Evolutionary conservation across 2,113 vertebrate genomes (phyloP).

Genomic region (Cavia aperea): DNA sequence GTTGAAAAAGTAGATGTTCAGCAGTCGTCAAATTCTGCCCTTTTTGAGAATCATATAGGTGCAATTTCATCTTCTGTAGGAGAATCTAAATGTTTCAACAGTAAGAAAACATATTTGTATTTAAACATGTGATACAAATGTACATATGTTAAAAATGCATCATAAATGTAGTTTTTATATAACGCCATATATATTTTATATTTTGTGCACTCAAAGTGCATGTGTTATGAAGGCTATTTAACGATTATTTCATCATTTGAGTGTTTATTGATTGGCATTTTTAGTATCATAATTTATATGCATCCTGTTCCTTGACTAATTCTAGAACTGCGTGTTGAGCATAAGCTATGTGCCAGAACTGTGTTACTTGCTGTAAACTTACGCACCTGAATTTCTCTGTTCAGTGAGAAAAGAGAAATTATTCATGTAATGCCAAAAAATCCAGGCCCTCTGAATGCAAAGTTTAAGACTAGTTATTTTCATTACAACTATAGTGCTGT

Average conservation of each 20-base stretch:
- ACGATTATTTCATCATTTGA: background rate
- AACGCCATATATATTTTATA: background rate
- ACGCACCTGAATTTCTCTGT: background rate
- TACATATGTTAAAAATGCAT: background rate
- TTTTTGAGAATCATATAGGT: background rate
- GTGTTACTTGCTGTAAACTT: background rate
- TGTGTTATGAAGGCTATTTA: background rate
- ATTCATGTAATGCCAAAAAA: background rate
- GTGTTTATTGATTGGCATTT: background rate
- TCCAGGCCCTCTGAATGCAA: background rate
- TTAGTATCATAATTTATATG: background rate
- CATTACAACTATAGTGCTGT: background rate
- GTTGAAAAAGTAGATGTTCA: background rate
- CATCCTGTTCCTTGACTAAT: background rate
- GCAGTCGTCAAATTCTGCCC: background rate
- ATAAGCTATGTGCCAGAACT: background rate
- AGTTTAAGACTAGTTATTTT: background rate
- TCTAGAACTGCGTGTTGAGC: background rate
- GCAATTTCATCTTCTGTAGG: background rate
- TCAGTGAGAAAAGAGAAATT: background rate
- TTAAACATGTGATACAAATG: background rate
- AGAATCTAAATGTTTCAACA: conserved; percentile 4
- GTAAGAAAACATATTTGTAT: background rate
- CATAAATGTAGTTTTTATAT: background rate
- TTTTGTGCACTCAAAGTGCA: background rate